Conservation (phyloP, 1,140 invertebrate species). For the Eueides isabella region DNA sequence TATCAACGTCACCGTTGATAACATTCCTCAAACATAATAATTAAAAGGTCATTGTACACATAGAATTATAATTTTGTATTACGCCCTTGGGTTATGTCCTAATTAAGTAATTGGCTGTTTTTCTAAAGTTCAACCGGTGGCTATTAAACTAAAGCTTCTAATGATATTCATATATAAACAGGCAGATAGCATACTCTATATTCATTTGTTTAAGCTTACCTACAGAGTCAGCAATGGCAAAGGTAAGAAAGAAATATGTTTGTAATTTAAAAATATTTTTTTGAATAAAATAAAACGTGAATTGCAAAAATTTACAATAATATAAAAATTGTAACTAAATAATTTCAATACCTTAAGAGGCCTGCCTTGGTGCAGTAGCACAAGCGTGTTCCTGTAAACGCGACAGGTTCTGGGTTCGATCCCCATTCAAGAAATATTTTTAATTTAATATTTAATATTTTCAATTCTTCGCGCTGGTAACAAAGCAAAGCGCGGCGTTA, state of each 20-base stretch:
- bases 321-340: no score
- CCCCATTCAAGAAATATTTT: no score
- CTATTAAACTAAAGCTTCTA: constrained; percentile 3
- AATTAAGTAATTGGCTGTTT: constrained; percentile 1
- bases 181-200: background rate
- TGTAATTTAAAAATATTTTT: no score
- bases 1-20: background rate
- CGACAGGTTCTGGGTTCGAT: no score
- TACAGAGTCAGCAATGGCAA: background rate
- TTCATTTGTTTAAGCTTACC: background rate
- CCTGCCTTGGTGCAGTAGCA: no score
- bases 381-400: no score
- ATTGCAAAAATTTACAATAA: no score
- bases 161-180: background rate
- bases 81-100: background rate
- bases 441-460: no score
- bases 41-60: constrained; percentile 7
- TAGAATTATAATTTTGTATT: constrained; percentile 4
- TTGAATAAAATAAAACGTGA: no score
- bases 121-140: constrained; percentile 1
- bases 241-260: background rate
- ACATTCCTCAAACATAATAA: background rate
- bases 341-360: no score
- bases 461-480: no score
- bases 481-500: no score